These are phyloP conservation scores for Caenorhabditis brenneri DNA, from an alignment of 1,140 invertebrate species.

Conservation along the genomic window DNA sequence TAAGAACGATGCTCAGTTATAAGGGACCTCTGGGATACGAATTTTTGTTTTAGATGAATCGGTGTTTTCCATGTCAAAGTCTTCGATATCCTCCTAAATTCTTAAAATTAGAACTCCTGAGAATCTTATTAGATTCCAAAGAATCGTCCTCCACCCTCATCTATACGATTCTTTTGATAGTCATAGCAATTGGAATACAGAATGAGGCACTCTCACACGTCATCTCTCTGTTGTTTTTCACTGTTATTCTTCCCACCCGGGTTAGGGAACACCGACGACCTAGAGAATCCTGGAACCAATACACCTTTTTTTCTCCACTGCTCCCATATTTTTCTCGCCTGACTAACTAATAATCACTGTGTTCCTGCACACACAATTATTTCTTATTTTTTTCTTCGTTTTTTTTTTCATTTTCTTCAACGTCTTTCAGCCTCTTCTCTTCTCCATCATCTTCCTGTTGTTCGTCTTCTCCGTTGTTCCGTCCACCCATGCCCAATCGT, in stretches of 20 bases:
- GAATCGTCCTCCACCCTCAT: neutral
- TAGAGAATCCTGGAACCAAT: neutral
- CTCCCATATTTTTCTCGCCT: neutral
- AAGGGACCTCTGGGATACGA: too few species aligned
- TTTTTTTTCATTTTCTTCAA: neutral
- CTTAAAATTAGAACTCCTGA: too few species aligned
- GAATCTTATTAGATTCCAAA: too few species aligned
- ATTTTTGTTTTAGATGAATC: too few species aligned
- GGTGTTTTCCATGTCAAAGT: too few species aligned
- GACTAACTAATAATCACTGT: slow-evolving; percentile 35
- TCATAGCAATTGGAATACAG: neutral
- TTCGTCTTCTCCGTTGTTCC: neutral
- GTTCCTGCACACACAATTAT: neutral
- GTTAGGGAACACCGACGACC: neutral
- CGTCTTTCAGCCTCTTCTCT: neutral
- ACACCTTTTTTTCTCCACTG: neutral
- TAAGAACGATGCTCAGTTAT: too few species aligned
- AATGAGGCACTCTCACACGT: neutral
- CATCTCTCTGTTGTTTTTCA: neutral
- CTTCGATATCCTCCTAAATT: too few species aligned
- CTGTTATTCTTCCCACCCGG: neutral
- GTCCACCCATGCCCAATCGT: slow-evolving; percentile 1
- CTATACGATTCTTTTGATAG: neutral
- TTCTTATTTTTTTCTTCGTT: neutral
- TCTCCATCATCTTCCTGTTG: neutral